A percentile compares a stretch with the other conserved stretches of the same genome.
These are phyloP conservation scores for Tricholauxania praeusta DNA, from an alignment of 2,888 invertebrate genomes.

Conservation along the genomic window DNA sequence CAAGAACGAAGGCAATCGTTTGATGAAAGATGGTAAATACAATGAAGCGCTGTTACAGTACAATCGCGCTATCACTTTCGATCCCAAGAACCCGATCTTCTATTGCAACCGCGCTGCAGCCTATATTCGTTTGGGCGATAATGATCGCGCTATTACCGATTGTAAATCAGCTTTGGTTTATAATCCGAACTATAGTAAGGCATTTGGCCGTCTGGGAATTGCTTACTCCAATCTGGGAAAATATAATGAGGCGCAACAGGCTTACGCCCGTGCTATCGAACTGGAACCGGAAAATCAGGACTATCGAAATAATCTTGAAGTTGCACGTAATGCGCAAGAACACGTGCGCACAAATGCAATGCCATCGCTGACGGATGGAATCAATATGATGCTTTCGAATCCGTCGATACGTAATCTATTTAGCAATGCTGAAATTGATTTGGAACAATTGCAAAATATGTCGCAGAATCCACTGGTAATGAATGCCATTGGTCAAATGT, in stretches of 20 bases:
- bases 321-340: conserved; percentile 73
- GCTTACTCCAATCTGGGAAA: conserved; percentile 87
- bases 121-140: conserved; percentile 88
- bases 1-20: conserved; percentile 88
- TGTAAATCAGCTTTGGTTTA: conserved; percentile 89
- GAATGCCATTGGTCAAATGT: conserved; percentile 56
- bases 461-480: conserved; percentile 60
- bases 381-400: conserved; percentile 60
- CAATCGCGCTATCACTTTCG: conserved; percentile 86
- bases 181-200: conserved; percentile 94
- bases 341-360: conserved; percentile 46
- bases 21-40: conserved; percentile 88
- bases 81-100: conserved; percentile 91
- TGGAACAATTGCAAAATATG: conserved; percentile 58
- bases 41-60: conserved; percentile 87
- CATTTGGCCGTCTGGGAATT: conserved; percentile 89
- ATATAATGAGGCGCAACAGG: conserved; percentile 85
- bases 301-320: conserved; percentile 86
- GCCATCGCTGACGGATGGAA: conserved; percentile 57
- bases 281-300: conserved; percentile 94
- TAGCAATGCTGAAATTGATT: conserved; percentile 59
- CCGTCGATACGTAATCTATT: conserved; percentile 61
- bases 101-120: conserved; percentile 98
- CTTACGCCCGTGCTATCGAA: conserved; percentile 88
- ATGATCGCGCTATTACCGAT: conserved; percentile 88